A percentile compares a stretch with the other conserved stretches of the same genome.
Evolutionary conservation across 2,113 vertebrate species (phyloP).

Genomic region (Conger conger): DNA sequence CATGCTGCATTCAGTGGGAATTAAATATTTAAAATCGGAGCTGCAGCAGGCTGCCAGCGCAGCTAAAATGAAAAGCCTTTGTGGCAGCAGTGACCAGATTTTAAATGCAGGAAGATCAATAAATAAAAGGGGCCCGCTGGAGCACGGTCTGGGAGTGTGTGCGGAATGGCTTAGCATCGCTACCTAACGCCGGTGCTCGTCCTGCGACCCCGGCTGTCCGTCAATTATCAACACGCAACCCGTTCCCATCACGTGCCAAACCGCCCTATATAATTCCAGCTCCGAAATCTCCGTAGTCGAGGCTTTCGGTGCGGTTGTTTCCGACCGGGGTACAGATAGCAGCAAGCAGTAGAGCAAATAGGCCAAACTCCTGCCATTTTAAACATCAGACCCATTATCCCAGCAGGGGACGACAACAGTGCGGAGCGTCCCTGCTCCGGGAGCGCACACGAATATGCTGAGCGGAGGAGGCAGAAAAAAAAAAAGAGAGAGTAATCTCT

Average conservation of each 20-base stretch:
- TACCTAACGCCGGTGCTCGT: slow-evolving; percentile 47
- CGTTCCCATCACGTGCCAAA: slow-evolving; percentile 64
- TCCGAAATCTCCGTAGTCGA: slow-evolving; percentile 69
- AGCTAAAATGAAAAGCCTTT: slow-evolving; percentile 87
- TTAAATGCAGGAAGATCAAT: slow-evolving; percentile 96
- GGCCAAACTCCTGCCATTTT: slow-evolving; percentile 66
- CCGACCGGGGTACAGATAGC: slow-evolving; percentile 73
- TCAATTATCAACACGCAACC: slow-evolving; percentile 78
- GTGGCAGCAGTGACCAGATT: slow-evolving; percentile 88
- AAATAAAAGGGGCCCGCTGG: slow-evolving; percentile 67
- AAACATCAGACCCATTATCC: slow-evolving; percentile 67
- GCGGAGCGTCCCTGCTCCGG: slow-evolving; percentile 61
- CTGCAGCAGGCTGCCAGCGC: slow-evolving; percentile 73
- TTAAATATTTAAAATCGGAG: slow-evolving; percentile 82
- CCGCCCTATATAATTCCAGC: slow-evolving; percentile 73
- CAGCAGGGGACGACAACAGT: slow-evolving; percentile 73
- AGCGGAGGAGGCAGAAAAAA: slow-evolving; percentile 29
- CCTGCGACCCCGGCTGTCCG: slow-evolving; percentile 74
- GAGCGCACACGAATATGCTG: slow-evolving; percentile 70
- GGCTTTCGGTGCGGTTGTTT: slow-evolving; percentile 67
- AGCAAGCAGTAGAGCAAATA: slow-evolving; percentile 75
- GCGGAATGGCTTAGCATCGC: slow-evolving; percentile 67
- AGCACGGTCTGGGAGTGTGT: slow-evolving; percentile 70
- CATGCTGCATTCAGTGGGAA: slow-evolving; percentile 75
- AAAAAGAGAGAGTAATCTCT: slow-evolving; percentile 63